A percentile compares a stretch with the other conserved stretches of the same genome.
Conservation (phyloP, 1,140 invertebrate genomes). For the Pinna nobilis region DNA sequence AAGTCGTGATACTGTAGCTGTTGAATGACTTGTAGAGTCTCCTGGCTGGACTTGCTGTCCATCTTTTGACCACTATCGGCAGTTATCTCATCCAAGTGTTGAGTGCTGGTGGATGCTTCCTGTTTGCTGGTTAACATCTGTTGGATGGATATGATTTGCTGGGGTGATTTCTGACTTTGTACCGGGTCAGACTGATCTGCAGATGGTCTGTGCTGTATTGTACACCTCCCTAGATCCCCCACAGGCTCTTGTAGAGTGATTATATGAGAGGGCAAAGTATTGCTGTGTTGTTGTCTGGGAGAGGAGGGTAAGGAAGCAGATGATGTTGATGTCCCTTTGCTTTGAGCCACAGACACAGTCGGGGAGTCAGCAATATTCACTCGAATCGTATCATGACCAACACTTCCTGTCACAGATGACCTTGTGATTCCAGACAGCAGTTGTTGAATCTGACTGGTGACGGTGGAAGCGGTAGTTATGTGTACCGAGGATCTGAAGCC, state of each 20-base stretch:
- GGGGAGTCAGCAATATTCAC: neutral
- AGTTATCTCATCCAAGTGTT: neutral
- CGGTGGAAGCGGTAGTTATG: conserved; percentile 51
- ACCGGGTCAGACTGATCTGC: neutral
- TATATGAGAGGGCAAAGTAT: neutral
- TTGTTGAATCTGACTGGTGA: conserved; percentile 63
- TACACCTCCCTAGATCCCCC: neutral
- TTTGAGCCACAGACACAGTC: conserved; percentile 5
- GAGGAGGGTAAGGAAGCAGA: neutral
- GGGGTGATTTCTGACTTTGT: neutral
- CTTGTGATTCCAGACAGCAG: conserved; percentile 48
- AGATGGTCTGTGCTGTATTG: neutral
- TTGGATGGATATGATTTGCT: neutral
- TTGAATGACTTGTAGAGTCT: conserved; percentile 56
- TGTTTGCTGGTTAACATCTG: conserved; percentile 5
- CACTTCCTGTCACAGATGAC: conserved; percentile 7
- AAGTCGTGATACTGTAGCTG: conserved; percentile 66
- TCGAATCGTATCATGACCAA: conserved; percentile 4
- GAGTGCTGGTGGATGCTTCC: conserved; percentile 12
- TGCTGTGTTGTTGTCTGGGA: neutral
- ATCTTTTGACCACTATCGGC: neutral
- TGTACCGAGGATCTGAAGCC: conserved; percentile 47
- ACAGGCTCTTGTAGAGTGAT: neutral
- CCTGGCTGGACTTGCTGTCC: conserved; percentile 9
- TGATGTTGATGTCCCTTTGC: neutral